Percentiles rank a stretch among this genome's conserved stretches.
Evolutionary conservation across 2,113 vertebrate species (phyloP).

Genomic region (Catagonus wagneri): DNA sequence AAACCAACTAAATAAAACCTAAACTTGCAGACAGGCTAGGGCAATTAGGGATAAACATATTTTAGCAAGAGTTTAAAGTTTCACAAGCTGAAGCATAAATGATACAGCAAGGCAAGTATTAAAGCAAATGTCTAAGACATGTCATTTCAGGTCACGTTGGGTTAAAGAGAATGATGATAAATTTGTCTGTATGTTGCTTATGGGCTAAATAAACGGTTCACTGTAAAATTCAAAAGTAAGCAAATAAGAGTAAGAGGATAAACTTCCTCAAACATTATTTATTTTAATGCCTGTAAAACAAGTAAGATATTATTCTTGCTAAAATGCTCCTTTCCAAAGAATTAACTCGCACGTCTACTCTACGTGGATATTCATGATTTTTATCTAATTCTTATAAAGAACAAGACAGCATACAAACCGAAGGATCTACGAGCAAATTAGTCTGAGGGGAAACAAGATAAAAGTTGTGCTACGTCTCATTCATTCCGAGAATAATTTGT

Average conservation of each 20-base stretch:
- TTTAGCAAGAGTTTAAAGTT: constrained; percentile 23
- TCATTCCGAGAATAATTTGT: not conserved
- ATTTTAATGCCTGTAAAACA: constrained; percentile 34
- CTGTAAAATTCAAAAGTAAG: constrained; percentile 33
- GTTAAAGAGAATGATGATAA: not conserved
- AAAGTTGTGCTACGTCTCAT: not conserved
- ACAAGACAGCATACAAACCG: not conserved
- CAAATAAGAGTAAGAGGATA: not conserved
- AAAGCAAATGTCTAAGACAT: not conserved
- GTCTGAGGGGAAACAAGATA: not conserved
- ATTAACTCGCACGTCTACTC: not conserved
- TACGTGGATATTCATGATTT: not conserved
- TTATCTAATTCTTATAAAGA: constrained; percentile 38
- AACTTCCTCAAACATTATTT: not conserved
- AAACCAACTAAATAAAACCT: constrained; percentile 31
- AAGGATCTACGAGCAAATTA: not conserved
- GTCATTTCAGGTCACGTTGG: not conserved
- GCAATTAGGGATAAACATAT: not conserved
- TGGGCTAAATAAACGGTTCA: not conserved
- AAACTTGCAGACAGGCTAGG: not conserved
- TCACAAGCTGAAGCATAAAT: constrained; percentile 50
- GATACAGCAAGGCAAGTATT: constrained; percentile 12
- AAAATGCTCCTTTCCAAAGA: constrained; percentile 26
- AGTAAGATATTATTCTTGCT: not conserved
- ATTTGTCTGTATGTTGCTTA: not conserved